These are phyloP conservation scores for Agonum fuliginosum DNA, from an alignment of 2,888 invertebrate genomes.

Conservation along the genomic window DNA sequence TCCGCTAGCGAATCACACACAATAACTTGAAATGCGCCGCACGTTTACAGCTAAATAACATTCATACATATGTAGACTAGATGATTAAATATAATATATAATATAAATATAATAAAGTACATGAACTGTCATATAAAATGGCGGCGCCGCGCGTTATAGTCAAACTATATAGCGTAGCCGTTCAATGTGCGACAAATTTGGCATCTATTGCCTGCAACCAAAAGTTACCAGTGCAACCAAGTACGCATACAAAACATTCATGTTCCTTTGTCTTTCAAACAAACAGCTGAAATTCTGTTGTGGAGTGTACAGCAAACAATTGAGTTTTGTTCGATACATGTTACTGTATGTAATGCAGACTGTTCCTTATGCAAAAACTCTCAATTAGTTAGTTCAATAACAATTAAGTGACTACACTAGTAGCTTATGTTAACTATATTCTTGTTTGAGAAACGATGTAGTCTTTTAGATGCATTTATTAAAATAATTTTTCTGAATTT, in stretches of 20 bases:
- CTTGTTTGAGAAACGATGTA: background rate
- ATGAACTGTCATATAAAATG: constrained; percentile 57
- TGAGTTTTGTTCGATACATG: constrained; percentile 54
- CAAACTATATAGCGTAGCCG: constrained; percentile 45
- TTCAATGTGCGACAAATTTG: constrained; percentile 56
- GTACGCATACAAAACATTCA: constrained; percentile 71
- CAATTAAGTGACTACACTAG: background rate
- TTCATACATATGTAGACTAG: constrained; percentile 61
- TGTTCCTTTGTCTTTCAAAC: constrained; percentile 69
- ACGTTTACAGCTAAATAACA: constrained; percentile 59
- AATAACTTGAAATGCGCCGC: constrained; percentile 58
- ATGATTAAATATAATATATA: constrained; percentile 60
- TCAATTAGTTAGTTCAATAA: background rate
- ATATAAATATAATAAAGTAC: constrained; percentile 53
- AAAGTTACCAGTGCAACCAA: constrained; percentile 73
- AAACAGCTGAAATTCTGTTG: constrained; percentile 50
- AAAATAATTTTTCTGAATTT: constrained; percentile 21
- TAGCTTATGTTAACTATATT: constrained; percentile 1
- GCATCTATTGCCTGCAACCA: constrained; percentile 65
- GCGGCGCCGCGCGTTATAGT: constrained; percentile 36
- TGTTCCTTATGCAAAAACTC: constrained; percentile 1
- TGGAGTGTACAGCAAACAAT: constrained; percentile 50
- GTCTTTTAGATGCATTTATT: constrained; percentile 28
- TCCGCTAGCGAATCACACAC: constrained; percentile 31
- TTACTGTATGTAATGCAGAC: constrained; percentile 42